A percentile compares a stretch with the other conserved stretches of the same genome.
phyloP scores from a whole-genome alignment of 2,797 vertebrate genomes.

The Melanotaenia parkinsoni region DNA sequence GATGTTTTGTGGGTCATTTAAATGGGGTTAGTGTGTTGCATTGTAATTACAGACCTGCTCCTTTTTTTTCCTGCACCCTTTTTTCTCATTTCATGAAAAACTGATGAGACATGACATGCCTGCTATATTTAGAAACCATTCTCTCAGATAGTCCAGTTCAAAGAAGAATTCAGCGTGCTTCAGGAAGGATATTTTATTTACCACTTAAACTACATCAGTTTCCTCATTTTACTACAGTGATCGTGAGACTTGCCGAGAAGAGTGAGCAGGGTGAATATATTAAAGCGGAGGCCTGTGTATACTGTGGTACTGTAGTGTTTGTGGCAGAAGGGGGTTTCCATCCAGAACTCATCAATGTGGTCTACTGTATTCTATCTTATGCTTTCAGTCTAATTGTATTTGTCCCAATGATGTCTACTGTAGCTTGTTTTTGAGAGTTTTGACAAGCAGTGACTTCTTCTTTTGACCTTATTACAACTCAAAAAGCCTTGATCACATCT shows the following conservation, averaged over 20 bases:
- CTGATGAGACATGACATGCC: conserved; percentile 61
- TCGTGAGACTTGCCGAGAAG: conserved; percentile 19
- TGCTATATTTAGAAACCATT: conserved; percentile 63
- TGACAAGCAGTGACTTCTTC: conserved; percentile 4
- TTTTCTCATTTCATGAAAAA: conserved; percentile 63
- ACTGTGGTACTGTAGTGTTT: conserved; percentile 63
- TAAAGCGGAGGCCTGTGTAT: conserved; percentile 45
- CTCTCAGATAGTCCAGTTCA: conserved; percentile 26
- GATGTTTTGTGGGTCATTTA: conserved; percentile 29
- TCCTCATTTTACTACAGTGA: conserved; percentile 21
- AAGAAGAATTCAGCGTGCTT: conserved; percentile 31
- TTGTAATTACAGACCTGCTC: conserved; percentile 27
- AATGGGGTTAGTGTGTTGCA: conserved; percentile 47
- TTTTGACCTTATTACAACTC: conserved; percentile 20
- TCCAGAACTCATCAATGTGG: conserved; percentile 62
- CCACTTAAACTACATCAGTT: neutral
- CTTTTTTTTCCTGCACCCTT: conserved; percentile 6
- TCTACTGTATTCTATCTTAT: conserved; percentile 57
- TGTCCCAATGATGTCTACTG: conserved; percentile 48
- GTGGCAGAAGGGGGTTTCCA: conserved; percentile 66
- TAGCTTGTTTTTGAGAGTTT: conserved; percentile 15
- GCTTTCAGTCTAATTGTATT: conserved; percentile 58
- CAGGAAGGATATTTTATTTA: conserved; percentile 36
- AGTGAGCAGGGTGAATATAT: conserved; percentile 47
- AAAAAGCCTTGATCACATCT: conserved; percentile 5